Percentiles rank a stretch among this genome's conserved stretches.
These are phyloP conservation scores for Zootermopsis nevadensis DNA, from an alignment of 2,888 invertebrate genomes.

Conservation along the genomic window DNA sequence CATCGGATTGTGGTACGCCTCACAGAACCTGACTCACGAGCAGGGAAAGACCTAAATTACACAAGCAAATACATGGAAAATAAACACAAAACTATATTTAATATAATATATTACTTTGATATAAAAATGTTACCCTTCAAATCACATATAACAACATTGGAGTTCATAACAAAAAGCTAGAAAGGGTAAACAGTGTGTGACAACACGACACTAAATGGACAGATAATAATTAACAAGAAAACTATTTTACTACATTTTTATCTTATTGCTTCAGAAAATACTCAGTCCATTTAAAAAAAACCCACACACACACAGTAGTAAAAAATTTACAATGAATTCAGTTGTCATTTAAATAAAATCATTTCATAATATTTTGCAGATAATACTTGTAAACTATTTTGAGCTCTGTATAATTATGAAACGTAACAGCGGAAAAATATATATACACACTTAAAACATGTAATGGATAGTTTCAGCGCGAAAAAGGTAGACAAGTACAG, in stretches of 20 bases:
- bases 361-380: neutral
- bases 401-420: neutral
- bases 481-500: neutral
- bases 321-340: neutral
- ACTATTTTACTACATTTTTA: neutral
- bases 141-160: constrained; percentile 2
- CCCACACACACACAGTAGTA: constrained; percentile 22
- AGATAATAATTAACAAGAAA: constrained; percentile 10
- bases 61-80: neutral
- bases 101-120: constrained; percentile 1
- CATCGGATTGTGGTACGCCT: too few species aligned
- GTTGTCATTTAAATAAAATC: neutral
- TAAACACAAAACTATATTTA: neutral
- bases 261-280: constrained; percentile 30
- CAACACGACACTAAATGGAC: neutral
- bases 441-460: neutral
- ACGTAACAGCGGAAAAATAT: constrained; percentile 15
- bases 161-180: neutral
- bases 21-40: too few species aligned
- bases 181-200: neutral
- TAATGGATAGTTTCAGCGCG: neutral
- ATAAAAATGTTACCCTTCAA: neutral
- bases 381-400: constrained; percentile 17
- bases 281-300: constrained; percentile 4
- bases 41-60: neutral